Evolutionary conservation across 2,888 invertebrate species (phyloP), one percentile per base, ranked within the genome.

Genomic region (Chrysomela aeneicollis): DNA sequence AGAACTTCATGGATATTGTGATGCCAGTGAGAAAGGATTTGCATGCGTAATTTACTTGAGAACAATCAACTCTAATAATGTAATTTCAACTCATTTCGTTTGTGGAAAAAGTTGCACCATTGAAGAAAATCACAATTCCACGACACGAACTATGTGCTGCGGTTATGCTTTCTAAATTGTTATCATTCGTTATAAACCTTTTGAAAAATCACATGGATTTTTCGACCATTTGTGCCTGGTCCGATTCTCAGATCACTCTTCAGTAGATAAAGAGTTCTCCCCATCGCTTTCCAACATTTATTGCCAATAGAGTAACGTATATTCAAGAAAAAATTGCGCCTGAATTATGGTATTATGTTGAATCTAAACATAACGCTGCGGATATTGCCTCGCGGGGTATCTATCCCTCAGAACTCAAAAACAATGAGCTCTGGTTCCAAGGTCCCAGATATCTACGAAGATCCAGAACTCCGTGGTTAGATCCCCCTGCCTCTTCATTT

Each of bases 1-100:
- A 15, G 54, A 60, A 52, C 18, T 60, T 21, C 60, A 60, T 49
- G 64, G 55, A 6, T 63, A 59, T 26, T 8, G 35, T 22, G 63
- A 63, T 10, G 49, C 35, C 2, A 47, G 47, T 22, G 59, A 58
- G 17, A 51, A 49, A 17, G 55, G 52, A 3, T 53, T 47, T 22
- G 50, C 53, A 10, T 12, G 32, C 12, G 59, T 63, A 2, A 35
- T 59, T 37, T 63, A 54, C 12, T 17, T 63, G n/a, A 6, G 59
- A 15, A n/a, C 9, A 15, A 2, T 53, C 17, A 10, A 50, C n/a
- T 3, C 15, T 9, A 12, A 58, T 52, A 2, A 2, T 15, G 4
- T 4, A 1, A 47, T 46, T 46, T 17, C 9, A 30, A 22, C 22
- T 46, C 1, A 9, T 18, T 46, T 63, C 15, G 17, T 61, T 1